Percentiles rank a stretch among this genome's conserved stretches.
Conservation (phyloP, 2,797 vertebrate genomes). For the Chrosomus eos region DNA sequence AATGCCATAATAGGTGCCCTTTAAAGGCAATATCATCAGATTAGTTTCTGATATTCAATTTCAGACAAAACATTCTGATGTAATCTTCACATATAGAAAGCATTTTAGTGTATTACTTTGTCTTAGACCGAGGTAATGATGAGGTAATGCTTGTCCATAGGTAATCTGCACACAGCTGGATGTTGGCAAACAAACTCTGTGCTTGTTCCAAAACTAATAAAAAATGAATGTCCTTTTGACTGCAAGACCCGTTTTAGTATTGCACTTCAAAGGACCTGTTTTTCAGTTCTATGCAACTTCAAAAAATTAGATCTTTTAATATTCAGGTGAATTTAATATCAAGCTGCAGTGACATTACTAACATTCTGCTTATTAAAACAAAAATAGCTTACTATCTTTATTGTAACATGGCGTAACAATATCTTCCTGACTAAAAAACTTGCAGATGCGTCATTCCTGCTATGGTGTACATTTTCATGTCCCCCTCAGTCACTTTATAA, state of each 20-base stretch:
- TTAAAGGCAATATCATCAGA: not conserved
- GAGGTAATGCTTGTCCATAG: slow-evolving; percentile 28
- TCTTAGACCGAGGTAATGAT: not conserved
- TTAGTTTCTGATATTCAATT: not conserved
- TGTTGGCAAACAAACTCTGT: slow-evolving; percentile 11
- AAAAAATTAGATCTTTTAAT: not conserved
- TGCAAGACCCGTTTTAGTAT: not conserved
- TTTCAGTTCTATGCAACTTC: not conserved
- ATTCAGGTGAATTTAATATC: slow-evolving; percentile 5
- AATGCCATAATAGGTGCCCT: no score
- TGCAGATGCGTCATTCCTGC: not conserved
- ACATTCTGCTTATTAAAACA: not conserved
- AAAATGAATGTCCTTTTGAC: slow-evolving; percentile 28
- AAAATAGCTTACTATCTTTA: not conserved
- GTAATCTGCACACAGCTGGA: slow-evolving; percentile 30
- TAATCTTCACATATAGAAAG: slow-evolving; percentile 11
- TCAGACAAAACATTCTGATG: not conserved
- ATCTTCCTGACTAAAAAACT: not conserved
- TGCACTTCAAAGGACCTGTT: not conserved
- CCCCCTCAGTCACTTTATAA: not conserved
- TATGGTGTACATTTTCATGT: not conserved
- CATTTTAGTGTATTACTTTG: not conserved
- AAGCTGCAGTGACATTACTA: not conserved
- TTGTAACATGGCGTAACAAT: not conserved
- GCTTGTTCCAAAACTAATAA: slow-evolving; percentile 16